Conservation (phyloP, 1,140 invertebrate species). For the Hypsibius dujardini region DNA sequence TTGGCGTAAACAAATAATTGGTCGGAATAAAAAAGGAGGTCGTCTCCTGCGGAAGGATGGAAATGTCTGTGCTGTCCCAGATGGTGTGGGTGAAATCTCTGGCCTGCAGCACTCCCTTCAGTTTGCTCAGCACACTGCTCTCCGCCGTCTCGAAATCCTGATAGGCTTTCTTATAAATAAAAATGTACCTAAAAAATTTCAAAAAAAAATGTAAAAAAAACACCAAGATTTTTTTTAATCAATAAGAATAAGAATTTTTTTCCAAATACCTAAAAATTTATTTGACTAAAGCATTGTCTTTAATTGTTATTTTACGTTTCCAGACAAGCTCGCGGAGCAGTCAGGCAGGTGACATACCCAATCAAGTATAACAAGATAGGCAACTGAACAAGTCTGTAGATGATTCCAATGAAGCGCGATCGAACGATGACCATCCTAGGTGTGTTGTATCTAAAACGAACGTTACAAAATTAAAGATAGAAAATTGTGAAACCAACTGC, state of each 20-base stretch:
- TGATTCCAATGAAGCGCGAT: too few relatives aligned
- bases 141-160: constrained; percentile 36
- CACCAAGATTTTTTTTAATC: constrained; percentile 2
- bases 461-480: too few relatives aligned
- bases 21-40: constrained; percentile 41
- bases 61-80: constrained; percentile 22
- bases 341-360: too few relatives aligned
- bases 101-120: constrained; percentile 37
- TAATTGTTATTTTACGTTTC: too few relatives aligned
- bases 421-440: too few relatives aligned
- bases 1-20: constrained; percentile 37
- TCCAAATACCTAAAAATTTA: too few relatives aligned
- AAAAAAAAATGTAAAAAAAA: constrained; percentile 14
- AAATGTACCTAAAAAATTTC: constrained; percentile 32
- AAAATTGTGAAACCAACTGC: too few relatives aligned
- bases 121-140: constrained; percentile 37
- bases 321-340: too few relatives aligned
- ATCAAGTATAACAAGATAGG: too few relatives aligned
- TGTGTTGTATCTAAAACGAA: too few relatives aligned
- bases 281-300: too few relatives aligned
- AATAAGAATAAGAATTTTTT: background rate
- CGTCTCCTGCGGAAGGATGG: constrained; percentile 32
- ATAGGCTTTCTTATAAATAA: constrained; percentile 39
- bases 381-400: too few relatives aligned
- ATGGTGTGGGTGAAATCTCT: constrained; percentile 26